Conservation (phyloP, 2,113 vertebrate genomes). For the Epinephelus lanceolatus region DNA sequence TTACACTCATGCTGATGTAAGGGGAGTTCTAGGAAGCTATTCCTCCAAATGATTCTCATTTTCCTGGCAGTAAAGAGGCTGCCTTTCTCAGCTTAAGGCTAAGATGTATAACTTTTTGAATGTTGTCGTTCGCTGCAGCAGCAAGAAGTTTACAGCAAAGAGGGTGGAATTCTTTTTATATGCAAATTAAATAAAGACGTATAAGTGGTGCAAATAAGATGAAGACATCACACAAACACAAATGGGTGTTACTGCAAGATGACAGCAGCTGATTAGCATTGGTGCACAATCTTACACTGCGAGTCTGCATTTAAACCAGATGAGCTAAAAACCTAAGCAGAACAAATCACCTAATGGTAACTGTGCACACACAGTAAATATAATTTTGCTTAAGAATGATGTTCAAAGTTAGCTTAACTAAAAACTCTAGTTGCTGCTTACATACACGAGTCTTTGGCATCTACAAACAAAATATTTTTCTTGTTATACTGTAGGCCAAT, state of each 20-base stretch:
- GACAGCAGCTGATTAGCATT: constrained; percentile 19
- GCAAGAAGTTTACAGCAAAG: constrained; percentile 22
- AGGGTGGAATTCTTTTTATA: constrained; percentile 29
- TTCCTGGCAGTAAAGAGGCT: constrained; percentile 32
- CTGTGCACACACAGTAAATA: background rate
- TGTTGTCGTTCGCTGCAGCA: constrained; percentile 32
- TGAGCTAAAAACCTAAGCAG: background rate
- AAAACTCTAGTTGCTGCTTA: background rate
- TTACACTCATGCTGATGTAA: constrained; percentile 65
- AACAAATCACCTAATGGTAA: background rate
- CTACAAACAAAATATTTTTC: background rate
- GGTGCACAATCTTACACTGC: background rate
- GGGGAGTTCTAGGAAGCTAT: constrained; percentile 71
- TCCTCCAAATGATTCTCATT: constrained; percentile 68
- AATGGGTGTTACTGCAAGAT: background rate
- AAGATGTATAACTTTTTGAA: constrained; percentile 50
- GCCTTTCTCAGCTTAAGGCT: constrained; percentile 37
- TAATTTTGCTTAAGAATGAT: background rate
- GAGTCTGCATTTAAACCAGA: constrained; percentile 7
- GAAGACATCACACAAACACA: constrained; percentile 35
- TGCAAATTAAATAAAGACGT: constrained; percentile 30
- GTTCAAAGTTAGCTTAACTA: background rate
- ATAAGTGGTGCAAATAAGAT: constrained; percentile 20
- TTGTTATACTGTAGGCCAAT: constrained; percentile 16
- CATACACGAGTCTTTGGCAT: background rate